Conservation (phyloP, 2,888 invertebrate genomes). For the Disparrhopalites patrizii region DNA sequence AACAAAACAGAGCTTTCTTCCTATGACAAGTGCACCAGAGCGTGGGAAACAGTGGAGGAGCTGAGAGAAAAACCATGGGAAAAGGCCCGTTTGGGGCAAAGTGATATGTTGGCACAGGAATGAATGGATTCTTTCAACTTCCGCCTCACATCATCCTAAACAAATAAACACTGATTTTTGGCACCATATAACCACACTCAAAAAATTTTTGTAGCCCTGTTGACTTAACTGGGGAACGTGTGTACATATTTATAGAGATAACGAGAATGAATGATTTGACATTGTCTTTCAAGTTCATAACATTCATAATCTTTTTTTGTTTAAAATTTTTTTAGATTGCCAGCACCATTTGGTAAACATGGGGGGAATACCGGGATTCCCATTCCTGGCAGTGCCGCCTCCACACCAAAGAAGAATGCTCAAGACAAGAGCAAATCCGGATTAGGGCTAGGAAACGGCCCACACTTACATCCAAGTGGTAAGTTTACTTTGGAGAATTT, state of each 20-base stretch:
- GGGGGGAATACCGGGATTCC: slow-evolving; percentile 34
- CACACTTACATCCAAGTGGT: slow-evolving; percentile 25
- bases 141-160: background rate
- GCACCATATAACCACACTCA: background rate
- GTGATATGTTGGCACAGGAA: background rate
- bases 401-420: slow-evolving; percentile 20
- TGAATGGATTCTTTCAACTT: background rate
- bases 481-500: slow-evolving; percentile 18
- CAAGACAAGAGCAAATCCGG: slow-evolving; percentile 29
- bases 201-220: too few species aligned
- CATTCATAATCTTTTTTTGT: slow-evolving; percentile 1
- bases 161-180: background rate
- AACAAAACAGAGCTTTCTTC: too few species aligned
- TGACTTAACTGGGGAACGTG: too few species aligned
- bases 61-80: too few species aligned
- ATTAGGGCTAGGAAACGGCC: slow-evolving; percentile 17
- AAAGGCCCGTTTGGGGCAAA: too few species aligned
- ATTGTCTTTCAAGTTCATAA: too few species aligned
- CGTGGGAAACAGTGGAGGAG: too few species aligned
- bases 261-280: too few species aligned
- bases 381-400: slow-evolving; percentile 23
- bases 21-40: too few species aligned
- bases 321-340: slow-evolving; percentile 31
- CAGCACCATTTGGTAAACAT: slow-evolving; percentile 36
- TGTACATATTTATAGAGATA: too few species aligned